Evolutionary conservation across 2,797 vertebrate genomes (phyloP), one percentile per base, ranked within the genome.

Genomic region (Carcharodon carcharias): DNA sequence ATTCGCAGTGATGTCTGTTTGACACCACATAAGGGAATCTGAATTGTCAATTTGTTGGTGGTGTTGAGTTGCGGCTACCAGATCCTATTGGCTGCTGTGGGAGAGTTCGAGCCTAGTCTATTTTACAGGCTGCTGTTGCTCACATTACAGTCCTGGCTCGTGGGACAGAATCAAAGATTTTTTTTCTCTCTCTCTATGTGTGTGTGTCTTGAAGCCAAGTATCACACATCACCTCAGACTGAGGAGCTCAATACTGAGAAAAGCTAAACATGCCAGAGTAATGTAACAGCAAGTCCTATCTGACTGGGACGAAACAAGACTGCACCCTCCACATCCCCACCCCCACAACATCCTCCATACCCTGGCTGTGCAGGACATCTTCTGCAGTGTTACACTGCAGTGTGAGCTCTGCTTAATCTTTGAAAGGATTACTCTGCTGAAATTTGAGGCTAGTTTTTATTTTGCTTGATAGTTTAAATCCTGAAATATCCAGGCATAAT

Each of bases 41-140:
- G 96, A 97, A 97, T 96, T 97, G 97, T 97, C 97, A 97, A 97
- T 97, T 97, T 97, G 97, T 97, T 97, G 97, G 97, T 97, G 97
- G 96, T 97, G 97, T 97, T 97, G 96, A 96, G 95, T 97, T 97
- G 96, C 97, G 7, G 3, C 97, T 97, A 96, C 96, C 96, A 97
- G 96, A 96, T 96, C 96, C 96, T 96, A 96, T 93, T 26, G 54
- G 50, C 56, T 96, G n/a, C 96, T 96, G 21, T 97, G 97, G 97
- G 97, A 97, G 96, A 96, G 97, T 96, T 97, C 58, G 96, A 97
- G 96, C 77, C 96, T 23, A 96, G 96, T 96, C 96, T 96, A 3
- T 89, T 97, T 96, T 96, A 95, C 71, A 80, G 96, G 96, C 96
- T 96, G 73, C 65, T 96, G 96, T 97, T 97, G 89, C 96, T 97